Conservation (phyloP, 2,888 invertebrate genomes). For the Colostygia pectinataria region DNA sequence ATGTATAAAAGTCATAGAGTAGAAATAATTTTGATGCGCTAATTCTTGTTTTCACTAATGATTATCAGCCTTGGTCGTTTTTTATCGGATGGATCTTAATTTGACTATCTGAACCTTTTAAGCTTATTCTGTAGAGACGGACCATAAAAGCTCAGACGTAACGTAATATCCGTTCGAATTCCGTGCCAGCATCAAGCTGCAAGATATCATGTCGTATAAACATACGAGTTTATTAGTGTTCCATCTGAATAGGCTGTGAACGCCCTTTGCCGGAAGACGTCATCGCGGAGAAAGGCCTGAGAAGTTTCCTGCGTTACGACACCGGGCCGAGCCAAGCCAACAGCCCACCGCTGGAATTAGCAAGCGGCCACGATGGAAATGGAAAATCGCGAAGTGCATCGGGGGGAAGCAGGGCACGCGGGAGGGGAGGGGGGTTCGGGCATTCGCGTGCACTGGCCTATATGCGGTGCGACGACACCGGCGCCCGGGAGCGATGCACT, state of each 20-base stretch:
- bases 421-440: constrained; percentile 54
- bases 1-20: too few relatives aligned
- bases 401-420: constrained; percentile 40
- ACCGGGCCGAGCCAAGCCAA: constrained; percentile 48
- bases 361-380: constrained; percentile 71
- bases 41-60: too few relatives aligned
- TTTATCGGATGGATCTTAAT: neutral
- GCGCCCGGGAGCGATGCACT: constrained; percentile 82
- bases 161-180: constrained; percentile 19
- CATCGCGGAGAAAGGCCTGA: constrained; percentile 64
- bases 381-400: constrained; percentile 78
- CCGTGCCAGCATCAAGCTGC: constrained; percentile 16
- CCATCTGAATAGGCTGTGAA: constrained; percentile 48
- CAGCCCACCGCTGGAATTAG: constrained; percentile 65
- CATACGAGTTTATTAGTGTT: constrained; percentile 43
- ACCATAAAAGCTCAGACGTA: constrained; percentile 13
- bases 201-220: constrained; percentile 25
- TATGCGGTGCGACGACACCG: constrained; percentile 82
- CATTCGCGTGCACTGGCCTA: constrained; percentile 83
- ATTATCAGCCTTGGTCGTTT: too few relatives aligned
- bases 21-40: too few relatives aligned
- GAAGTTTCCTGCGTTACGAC: constrained; percentile 70
- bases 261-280: constrained; percentile 61
- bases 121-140: neutral
- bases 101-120: neutral